Evolutionary conservation across 1,140 invertebrate species (phyloP), one percentile per base, ranked within the genome.

Genomic region (Drosophila novamexicana): DNA sequence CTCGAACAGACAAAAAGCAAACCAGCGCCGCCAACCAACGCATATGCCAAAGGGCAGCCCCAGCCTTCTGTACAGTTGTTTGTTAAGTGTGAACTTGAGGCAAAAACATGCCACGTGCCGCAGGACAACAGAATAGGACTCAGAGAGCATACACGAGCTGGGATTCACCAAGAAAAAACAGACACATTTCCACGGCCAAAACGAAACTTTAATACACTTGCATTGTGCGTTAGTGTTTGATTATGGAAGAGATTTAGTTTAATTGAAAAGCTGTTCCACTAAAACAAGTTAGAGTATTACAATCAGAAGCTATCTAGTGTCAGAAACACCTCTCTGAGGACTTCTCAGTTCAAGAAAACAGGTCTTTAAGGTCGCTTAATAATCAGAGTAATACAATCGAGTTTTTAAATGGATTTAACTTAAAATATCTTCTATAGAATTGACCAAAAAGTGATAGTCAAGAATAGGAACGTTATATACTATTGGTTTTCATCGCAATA

Each of bases 61-160:
- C 6, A 54, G 64, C 36, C 62, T 69, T 69, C 50, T 44, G 57
- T 62, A 69, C 57, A 62, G 71, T 69, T 74, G 65, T 69, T 74
- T 74, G 65, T 69, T 74, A 74, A 74, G 71, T 74, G 71, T 62
- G 65, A 74, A 74, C 57, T 74, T 69, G 42, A n/a, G 50, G 65
- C 57, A 59, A 63, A 62, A 74, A 69, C 71, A 74, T 69, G 71
- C 71, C 65, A 74, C 71, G 71, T 74, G 71, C 71, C 71, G 57
- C 50, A 74, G 50, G 44, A 12, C 42, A 62, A 44, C 52, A 50
- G 16, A 39, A 59, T 42, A 59, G 47, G 44, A 65, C 52, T 7
- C 36, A 50, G 14, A 16, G 40, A 44, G 45, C 45, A 16, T 9
- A 42, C 22, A 29, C 22, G 32, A 67, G 18, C 54, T 45, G n/a